Evolutionary conservation across 2,888 invertebrate genomes (phyloP).

Genomic region (Perizoma flavofasciatum): DNA sequence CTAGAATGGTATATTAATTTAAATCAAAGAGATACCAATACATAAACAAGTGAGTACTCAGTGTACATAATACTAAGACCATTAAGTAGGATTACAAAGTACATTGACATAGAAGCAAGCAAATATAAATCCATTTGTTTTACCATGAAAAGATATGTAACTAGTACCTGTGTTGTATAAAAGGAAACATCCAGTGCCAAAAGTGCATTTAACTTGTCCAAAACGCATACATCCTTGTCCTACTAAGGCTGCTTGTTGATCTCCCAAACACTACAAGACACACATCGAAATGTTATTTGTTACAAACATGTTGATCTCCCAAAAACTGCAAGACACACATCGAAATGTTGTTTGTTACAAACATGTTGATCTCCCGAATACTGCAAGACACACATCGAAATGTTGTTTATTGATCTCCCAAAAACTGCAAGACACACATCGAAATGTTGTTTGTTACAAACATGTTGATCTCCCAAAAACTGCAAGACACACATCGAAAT

Average conservation of each 20-base stretch:
- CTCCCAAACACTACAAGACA: slow-evolving; percentile 91
- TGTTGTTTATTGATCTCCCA: slow-evolving; percentile 98
- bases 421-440: slow-evolving; percentile 85
- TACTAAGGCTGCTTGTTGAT: slow-evolving; percentile 97
- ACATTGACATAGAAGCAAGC: no score
- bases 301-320: no score
- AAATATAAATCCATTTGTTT: no score
- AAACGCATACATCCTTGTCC: slow-evolving; percentile 95
- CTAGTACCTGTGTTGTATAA: slow-evolving; percentile 94
- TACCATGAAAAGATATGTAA: neutral
- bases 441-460: no score
- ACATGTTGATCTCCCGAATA: slow-evolving; percentile 98
- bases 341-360: no score
- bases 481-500: slow-evolving; percentile 69
- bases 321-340: no score
- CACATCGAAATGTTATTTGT: neutral
- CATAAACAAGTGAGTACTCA: no score
- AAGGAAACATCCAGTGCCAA: slow-evolving; percentile 97
- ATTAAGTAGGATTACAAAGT: no score
- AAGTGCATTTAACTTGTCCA: slow-evolving; percentile 97
- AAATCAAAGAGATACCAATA: no score
- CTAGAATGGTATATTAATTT: no score
- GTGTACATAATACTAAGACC: no score
- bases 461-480: slow-evolving; percentile 98
- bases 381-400: slow-evolving; percentile 80